Conservation (phyloP, 92 coral and sea anemone species). For the Palythoa heliodiscus region DNA sequence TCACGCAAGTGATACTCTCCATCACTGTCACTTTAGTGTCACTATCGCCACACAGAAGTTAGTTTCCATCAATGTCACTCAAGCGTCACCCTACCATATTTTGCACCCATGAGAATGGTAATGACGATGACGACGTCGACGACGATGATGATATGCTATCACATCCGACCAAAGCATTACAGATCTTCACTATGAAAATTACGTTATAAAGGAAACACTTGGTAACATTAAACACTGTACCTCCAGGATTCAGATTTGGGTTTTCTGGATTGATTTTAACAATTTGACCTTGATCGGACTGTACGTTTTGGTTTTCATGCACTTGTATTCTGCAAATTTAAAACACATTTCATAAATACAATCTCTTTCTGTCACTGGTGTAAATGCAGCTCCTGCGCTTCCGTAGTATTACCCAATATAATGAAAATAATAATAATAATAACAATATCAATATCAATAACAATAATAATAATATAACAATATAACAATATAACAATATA, state of each 20-base stretch:
- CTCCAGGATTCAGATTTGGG: slow-evolving; percentile 57
- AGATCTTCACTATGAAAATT: too few species aligned
- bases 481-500: too few species aligned
- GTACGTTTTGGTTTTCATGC: slow-evolving; percentile 62
- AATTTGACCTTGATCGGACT: slow-evolving; percentile 56
- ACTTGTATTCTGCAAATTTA: slow-evolving; percentile 45
- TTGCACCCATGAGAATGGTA: too few species aligned
- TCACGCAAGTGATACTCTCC: too few species aligned
- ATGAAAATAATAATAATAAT: too few species aligned
- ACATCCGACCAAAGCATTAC: neutral
- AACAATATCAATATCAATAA: too few species aligned
- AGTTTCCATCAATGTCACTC: too few species aligned
- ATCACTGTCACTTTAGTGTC: too few species aligned
- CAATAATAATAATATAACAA: too few species aligned
- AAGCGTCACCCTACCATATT: too few species aligned
- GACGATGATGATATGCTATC: neutral
- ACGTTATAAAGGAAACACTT: neutral
- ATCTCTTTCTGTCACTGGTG: neutral
- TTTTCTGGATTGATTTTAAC: slow-evolving; percentile 48
- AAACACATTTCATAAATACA: neutral
- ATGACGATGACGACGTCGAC: neutral
- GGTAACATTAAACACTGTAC: slow-evolving; percentile 20
- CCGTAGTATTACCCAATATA: too few species aligned
- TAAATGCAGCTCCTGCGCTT: neutral
- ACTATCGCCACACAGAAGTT: too few species aligned